These are phyloP conservation scores for Drosophila acutilabella DNA, from an alignment of 2,888 invertebrate species.

Conservation along the genomic window DNA sequence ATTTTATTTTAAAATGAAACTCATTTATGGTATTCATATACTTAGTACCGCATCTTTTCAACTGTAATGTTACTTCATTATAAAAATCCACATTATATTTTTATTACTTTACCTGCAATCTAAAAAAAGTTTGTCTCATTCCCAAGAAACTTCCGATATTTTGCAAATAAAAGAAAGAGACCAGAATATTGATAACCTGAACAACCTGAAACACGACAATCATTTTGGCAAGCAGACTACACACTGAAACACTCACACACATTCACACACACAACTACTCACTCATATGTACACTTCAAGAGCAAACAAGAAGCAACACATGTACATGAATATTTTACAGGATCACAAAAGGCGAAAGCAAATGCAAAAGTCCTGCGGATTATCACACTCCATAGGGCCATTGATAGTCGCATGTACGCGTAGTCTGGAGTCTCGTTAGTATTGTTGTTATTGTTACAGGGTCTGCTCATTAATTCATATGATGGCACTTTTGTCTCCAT, in stretches of 20 bases:
- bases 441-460: slow-evolving; percentile 28
- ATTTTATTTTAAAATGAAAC: too few species aligned
- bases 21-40: too few species aligned
- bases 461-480: slow-evolving; percentile 74
- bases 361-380: slow-evolving; percentile 72
- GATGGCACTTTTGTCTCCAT: slow-evolving; percentile 71
- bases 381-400: slow-evolving; percentile 72
- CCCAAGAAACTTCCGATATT: not conserved
- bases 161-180: not conserved
- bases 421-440: slow-evolving; percentile 8
- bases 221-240: not conserved
- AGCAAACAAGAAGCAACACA: slow-evolving; percentile 16
- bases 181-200: not conserved
- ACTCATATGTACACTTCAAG: not conserved
- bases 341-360: slow-evolving; percentile 60
- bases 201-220: not conserved
- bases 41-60: too few species aligned
- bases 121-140: not conserved
- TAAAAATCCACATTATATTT: too few species aligned
- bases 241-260: not conserved
- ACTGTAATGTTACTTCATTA: too few species aligned
- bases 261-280: not conserved
- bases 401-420: slow-evolving; percentile 31
- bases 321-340: slow-evolving; percentile 70
- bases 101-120: too few species aligned